Percentiles rank a stretch among this genome's conserved stretches.
Evolutionary conservation across 2,113 vertebrate species (phyloP).

Genomic region (Cariama cristata): DNA sequence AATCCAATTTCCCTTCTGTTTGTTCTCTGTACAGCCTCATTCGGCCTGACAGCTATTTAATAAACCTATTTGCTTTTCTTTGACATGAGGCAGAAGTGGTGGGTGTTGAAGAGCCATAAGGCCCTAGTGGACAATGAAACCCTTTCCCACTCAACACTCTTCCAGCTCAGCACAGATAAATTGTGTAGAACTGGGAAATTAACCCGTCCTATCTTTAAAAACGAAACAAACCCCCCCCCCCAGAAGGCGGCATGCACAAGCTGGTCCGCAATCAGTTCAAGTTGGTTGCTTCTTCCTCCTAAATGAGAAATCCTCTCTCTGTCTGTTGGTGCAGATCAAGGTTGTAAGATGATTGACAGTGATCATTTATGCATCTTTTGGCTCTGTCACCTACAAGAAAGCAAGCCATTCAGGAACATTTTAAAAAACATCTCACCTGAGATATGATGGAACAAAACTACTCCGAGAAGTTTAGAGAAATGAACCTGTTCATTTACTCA

Average conservation of each 20-base stretch:
- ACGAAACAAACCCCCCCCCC: neutral
- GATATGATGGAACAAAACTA: neutral
- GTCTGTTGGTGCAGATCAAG: neutral
- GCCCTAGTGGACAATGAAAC: conserved; percentile 81
- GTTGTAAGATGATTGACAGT: neutral
- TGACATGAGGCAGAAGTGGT: conserved; percentile 85
- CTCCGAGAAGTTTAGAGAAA: neutral
- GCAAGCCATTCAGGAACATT: neutral
- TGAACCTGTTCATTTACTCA: neutral
- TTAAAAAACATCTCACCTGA: neutral
- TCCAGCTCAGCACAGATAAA: conserved; percentile 80
- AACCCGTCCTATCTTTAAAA: conserved; percentile 73
- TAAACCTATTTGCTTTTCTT: conserved; percentile 83
- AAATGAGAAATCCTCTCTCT: conserved; percentile 52
- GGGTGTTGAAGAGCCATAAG: conserved; percentile 85
- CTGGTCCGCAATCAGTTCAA: fast-evolving
- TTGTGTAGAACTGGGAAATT: conserved; percentile 79
- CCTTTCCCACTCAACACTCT: conserved; percentile 85
- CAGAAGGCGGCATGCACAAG: neutral
- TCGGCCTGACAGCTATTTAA: conserved; percentile 86
- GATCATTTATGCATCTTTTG: neutral
- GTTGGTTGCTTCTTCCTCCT: neutral
- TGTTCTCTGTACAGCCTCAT: conserved; percentile 80
- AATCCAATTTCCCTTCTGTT: conserved; percentile 81
- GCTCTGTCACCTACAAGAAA: neutral